Evolutionary conservation across 37 sponge, comb jelly and placozoan genomes (phyloP).

Genomic region (Bolinopsis microptera): DNA sequence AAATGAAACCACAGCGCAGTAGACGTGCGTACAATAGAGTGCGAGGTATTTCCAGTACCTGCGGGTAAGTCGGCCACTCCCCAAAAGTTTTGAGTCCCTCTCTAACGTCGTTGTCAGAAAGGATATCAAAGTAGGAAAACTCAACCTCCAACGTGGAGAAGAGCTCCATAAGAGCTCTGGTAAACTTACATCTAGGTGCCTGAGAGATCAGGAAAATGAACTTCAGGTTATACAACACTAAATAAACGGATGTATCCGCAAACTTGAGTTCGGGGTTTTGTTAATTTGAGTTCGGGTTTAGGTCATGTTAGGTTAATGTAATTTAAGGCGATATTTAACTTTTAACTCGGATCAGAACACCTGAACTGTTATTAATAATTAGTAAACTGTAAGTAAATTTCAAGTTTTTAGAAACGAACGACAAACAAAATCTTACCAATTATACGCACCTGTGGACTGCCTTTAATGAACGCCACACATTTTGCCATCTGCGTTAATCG

Average conservation of each 20-base stretch:
- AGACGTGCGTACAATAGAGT: too few relatives aligned
- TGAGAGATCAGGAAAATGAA: background rate
- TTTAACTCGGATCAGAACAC: too few relatives aligned
- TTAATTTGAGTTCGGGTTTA: background rate
- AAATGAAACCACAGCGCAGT: too few relatives aligned
- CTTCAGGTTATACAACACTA: background rate
- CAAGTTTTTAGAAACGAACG: background rate
- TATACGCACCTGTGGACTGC: conserved; percentile 74
- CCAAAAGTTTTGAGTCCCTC: conserved; percentile 68
- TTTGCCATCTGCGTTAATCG: conserved; percentile 73
- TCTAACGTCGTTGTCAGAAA: conserved; percentile 84
- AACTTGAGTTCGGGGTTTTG: too few relatives aligned
- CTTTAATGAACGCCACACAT: conserved; percentile 94
- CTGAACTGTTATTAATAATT: too few relatives aligned
- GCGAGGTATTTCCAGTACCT: too few relatives aligned
- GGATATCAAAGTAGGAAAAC: conserved; percentile 82
- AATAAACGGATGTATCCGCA: too few relatives aligned
- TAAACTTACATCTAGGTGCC: conserved; percentile 77
- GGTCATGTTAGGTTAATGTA: background rate
- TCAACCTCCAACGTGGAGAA: conserved; percentile 72
- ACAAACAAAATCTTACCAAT: too few relatives aligned
- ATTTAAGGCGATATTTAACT: too few relatives aligned
- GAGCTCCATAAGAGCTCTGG: conserved; percentile 78
- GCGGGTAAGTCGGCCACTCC: conserved; percentile 49
- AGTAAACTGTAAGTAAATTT: too few relatives aligned